Evolutionary conservation across 2,113 vertebrate genomes (phyloP).

Genomic region (Thamnaconus septentrionalis): DNA sequence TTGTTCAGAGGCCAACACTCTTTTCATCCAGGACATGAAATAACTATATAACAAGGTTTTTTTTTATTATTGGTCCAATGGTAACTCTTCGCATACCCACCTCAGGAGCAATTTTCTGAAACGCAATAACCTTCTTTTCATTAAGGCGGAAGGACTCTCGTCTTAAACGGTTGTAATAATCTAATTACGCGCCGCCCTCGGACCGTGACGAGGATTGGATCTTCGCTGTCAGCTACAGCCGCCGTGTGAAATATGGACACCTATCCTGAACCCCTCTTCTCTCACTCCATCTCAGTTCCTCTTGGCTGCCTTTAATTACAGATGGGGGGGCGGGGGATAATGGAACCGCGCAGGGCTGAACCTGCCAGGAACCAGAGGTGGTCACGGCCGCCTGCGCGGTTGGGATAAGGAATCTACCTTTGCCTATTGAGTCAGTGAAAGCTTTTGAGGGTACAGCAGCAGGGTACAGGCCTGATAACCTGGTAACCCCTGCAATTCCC

Average conservation of each 20-base stretch:
- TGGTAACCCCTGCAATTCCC: neutral
- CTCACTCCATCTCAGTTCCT: slow-evolving; percentile 58
- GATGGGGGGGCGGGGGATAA: slow-evolving; percentile 57
- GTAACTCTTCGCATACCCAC: neutral
- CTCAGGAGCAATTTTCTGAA: neutral
- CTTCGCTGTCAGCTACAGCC: slow-evolving; percentile 31
- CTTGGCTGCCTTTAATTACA: slow-evolving; percentile 75
- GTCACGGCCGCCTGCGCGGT: slow-evolving; percentile 14
- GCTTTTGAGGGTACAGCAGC: slow-evolving; percentile 11
- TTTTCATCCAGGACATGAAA: neutral
- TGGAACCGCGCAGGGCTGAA: slow-evolving; percentile 43
- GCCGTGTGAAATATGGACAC: slow-evolving; percentile 56
- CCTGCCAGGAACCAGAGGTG: slow-evolving; percentile 31
- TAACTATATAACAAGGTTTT: too few relatives aligned
- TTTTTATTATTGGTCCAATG: neutral
- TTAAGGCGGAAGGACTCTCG: slow-evolving; percentile 6
- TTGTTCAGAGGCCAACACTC: slow-evolving; percentile 5
- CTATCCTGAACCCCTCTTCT: slow-evolving; percentile 35
- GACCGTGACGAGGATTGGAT: slow-evolving; percentile 18
- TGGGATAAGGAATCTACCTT: slow-evolving; percentile 37
- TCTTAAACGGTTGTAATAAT: slow-evolving; percentile 27
- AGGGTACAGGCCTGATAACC: neutral
- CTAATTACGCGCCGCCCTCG: slow-evolving; percentile 22
- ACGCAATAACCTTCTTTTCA: neutral
- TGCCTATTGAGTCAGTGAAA: slow-evolving; percentile 11